Conservation (phyloP, 2,888 invertebrate species). For the Stomorhina lunata region DNA sequence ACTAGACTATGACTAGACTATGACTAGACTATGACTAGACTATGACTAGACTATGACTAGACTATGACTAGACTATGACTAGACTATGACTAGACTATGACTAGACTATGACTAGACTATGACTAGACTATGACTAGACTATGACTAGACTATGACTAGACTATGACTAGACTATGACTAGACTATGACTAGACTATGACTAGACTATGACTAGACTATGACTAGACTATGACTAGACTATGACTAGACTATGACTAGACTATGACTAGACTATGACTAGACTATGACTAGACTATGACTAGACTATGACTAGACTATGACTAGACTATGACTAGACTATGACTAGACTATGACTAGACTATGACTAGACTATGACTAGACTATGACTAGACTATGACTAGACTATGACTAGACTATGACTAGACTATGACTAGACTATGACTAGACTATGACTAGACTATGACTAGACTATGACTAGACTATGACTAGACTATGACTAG, state of each 20-base stretch:
- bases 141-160: neutral
- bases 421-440: no score
- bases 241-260: constrained; percentile 1
- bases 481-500: no score
- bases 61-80: constrained; percentile 2
- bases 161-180: constrained; percentile 3
- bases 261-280: constrained; percentile 2
- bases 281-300: neutral
- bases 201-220: constrained; percentile 4
- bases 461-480: no score
- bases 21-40: constrained; percentile 3
- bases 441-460: no score
- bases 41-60: constrained; percentile 2
- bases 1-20: constrained; percentile 4
- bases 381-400: no score
- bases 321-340: no score
- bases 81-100: neutral
- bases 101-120: constrained; percentile 2
- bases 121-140: constrained; percentile 3
- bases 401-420: no score
- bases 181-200: constrained; percentile 4
- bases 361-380: no score
- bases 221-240: constrained; percentile 4
- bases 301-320: no score
- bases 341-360: no score